Evolutionary conservation across 2,113 vertebrate species (phyloP).

Genomic region (Gavia stellata): DNA sequence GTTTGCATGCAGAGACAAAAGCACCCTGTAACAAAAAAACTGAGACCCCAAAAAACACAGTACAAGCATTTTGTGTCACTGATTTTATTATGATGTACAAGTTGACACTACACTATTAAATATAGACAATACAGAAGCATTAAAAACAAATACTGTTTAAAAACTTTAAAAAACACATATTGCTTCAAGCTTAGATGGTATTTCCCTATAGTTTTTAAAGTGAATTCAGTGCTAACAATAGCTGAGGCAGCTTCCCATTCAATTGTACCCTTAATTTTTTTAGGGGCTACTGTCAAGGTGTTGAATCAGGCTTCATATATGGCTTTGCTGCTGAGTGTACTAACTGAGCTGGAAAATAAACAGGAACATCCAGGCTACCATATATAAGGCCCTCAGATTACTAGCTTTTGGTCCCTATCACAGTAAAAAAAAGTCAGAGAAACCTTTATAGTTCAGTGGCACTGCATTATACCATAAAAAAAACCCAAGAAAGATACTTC

Average conservation of each 20-base stretch:
- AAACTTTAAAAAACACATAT: slow-evolving; percentile 62
- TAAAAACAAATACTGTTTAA: slow-evolving; percentile 56
- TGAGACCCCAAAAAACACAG: background rate
- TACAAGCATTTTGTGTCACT: background rate
- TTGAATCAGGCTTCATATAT: slow-evolving; percentile 23
- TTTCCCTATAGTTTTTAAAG: slow-evolving; percentile 49
- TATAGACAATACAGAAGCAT: slow-evolving; percentile 55
- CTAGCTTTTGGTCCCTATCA: slow-evolving; percentile 35
- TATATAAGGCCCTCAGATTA: background rate
- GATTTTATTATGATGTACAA: slow-evolving; percentile 62
- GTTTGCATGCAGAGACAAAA: background rate
- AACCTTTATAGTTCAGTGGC: background rate
- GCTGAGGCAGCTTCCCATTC: background rate
- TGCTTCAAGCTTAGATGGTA: slow-evolving; percentile 45
- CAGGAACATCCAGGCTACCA: background rate
- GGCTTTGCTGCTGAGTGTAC: slow-evolving; percentile 43
- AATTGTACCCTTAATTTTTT: background rate
- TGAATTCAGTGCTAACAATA: slow-evolving; percentile 54
- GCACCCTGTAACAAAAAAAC: too few relatives aligned
- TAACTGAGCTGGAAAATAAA: background rate
- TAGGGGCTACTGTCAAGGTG: background rate
- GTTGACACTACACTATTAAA: slow-evolving; percentile 35
- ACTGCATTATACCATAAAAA: background rate
- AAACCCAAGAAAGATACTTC: background rate
- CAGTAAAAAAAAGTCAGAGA: background rate